A percentile compares a stretch with the other conserved stretches of the same genome.
Conservation (phyloP, 1,140 invertebrate species). For the Armadillidium nasatum region DNA sequence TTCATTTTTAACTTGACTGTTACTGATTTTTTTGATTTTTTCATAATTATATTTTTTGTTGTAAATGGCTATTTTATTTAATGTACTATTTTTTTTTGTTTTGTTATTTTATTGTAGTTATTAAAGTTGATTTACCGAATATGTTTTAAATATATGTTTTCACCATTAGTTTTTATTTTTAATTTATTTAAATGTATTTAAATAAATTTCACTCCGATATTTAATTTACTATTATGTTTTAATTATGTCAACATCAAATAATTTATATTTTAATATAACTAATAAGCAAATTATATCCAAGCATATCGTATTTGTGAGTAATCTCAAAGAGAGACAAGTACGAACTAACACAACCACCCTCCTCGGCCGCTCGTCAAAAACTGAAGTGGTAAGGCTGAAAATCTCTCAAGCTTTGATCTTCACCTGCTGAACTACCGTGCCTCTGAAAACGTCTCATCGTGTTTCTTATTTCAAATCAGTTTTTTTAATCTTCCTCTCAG, state of each 20-base stretch:
- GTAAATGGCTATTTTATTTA: too few relatives aligned
- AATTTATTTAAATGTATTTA: not conserved
- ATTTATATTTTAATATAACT: not conserved
- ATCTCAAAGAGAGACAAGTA: not conserved
- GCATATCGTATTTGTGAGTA: not conserved
- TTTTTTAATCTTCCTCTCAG: too few relatives aligned
- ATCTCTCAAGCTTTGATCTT: not conserved
- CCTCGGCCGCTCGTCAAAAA: not conserved
- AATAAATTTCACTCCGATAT: not conserved
- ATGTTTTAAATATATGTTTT: too few relatives aligned
- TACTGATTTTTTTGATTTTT: not conserved
- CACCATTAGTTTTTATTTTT: not conserved
- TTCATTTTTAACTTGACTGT: not conserved
- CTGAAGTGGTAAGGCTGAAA: not conserved
- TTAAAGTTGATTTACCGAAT: too few relatives aligned
- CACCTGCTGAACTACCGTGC: not conserved
- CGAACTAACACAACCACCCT: not conserved
- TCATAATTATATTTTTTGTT: not conserved
- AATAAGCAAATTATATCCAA: not conserved
- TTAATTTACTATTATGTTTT: not conserved
- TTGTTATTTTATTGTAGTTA: not conserved
- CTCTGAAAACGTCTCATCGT: too few relatives aligned
- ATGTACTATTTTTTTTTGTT: not conserved
- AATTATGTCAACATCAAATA: not conserved
- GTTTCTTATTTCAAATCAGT: too few relatives aligned